Percentiles rank a stretch among this genome's conserved stretches.
phyloP scores from a whole-genome alignment of 2,113 vertebrate genomes.

The Siniperca knerii region DNA sequence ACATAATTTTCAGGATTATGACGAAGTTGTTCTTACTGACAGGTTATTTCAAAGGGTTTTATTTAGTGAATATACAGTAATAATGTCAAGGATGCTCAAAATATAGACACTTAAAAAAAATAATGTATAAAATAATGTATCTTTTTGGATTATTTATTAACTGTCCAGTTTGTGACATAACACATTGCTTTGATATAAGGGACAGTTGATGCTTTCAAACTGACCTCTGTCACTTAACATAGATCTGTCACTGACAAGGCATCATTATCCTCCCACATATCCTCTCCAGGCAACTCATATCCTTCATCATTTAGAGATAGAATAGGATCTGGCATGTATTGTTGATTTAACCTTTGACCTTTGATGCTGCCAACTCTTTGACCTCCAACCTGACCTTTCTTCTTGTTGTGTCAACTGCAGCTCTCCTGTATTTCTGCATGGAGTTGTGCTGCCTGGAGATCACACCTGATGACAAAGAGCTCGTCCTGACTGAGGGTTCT shows the following conservation, averaged over 20 bases:
- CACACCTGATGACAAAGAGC: constrained; percentile 78
- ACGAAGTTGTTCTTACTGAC: not conserved
- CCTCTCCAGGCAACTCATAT: constrained; percentile 57
- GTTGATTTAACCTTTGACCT: constrained; percentile 78
- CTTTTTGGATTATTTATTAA: constrained; percentile 3
- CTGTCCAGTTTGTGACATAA: constrained; percentile 18
- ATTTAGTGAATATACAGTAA: not conserved
- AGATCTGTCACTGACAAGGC: constrained; percentile 54
- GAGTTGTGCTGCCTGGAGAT: constrained; percentile 79
- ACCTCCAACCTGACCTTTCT: constrained; percentile 52
- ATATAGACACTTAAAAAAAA: not conserved
- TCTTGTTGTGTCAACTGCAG: constrained; percentile 70
- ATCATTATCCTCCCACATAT: constrained; percentile 48
- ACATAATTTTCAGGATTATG: not conserved
- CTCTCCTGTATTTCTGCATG: constrained; percentile 71
- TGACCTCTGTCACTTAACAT: constrained; percentile 48
- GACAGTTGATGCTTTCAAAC: constrained; percentile 16
- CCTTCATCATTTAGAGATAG: constrained; percentile 68
- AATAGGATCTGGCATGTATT: constrained; percentile 68
- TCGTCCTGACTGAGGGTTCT: constrained; percentile 85
- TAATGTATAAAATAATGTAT: not conserved
- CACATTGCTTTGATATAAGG: constrained; percentile 39
- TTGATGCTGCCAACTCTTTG: constrained; percentile 33
- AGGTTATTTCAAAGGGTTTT: not conserved
- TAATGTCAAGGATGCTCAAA: not conserved